Evolutionary conservation across 2,113 vertebrate genomes (phyloP).

Genomic region (Spermophilus dauricus): DNA sequence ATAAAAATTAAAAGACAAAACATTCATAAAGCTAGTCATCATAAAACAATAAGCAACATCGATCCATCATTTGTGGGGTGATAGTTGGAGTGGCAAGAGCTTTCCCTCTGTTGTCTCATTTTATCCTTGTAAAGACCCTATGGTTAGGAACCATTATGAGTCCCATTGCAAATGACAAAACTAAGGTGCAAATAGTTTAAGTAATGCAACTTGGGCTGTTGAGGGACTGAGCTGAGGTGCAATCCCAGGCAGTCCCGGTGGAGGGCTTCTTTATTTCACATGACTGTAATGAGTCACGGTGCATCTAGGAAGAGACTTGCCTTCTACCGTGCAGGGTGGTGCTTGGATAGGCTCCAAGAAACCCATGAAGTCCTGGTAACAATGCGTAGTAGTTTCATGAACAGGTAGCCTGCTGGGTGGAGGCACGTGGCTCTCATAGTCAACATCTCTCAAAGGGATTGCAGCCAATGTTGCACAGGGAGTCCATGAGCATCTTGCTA

Average conservation of each 20-base stretch:
- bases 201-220: background rate
- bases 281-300: rapidly evolving
- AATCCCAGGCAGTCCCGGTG: rapidly evolving
- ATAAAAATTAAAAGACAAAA: background rate
- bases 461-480: rapidly evolving
- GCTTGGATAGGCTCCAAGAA: background rate
- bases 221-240: background rate
- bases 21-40: background rate
- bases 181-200: background rate
- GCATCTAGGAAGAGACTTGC: rapidly evolving
- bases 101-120: background rate
- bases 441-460: background rate
- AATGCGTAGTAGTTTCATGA: background rate
- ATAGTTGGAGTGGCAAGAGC: background rate
- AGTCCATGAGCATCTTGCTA: background rate
- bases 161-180: background rate
- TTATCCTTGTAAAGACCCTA: background rate
- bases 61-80: background rate
- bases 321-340: rapidly evolving
- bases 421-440: background rate
- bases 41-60: background rate
- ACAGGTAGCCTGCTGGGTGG: background rate
- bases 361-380: background rate
- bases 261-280: background rate
- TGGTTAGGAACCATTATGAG: background rate